phyloP scores from a whole-genome alignment of 1,140 invertebrate genomes.

The Lepidurus couesii region DNA sequence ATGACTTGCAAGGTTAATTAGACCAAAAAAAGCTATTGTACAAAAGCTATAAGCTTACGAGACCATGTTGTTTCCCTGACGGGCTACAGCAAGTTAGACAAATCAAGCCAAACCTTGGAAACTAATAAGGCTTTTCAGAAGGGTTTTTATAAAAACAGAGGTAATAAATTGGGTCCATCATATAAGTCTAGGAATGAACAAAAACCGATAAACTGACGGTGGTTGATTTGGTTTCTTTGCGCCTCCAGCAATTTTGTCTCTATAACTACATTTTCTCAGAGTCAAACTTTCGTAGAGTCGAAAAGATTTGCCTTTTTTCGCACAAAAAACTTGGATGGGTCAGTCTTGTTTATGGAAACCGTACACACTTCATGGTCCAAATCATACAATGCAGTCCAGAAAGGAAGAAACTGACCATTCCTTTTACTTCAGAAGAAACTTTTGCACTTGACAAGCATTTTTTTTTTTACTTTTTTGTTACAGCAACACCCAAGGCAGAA shows the following conservation, averaged over 20 bases:
- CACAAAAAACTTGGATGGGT: background rate
- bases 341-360: background rate
- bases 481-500: constrained; percentile 10
- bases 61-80: background rate
- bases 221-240: background rate
- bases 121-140: background rate
- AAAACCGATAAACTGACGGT: background rate
- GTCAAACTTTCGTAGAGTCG: background rate
- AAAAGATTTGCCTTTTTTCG: background rate
- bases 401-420: background rate
- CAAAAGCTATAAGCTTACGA: constrained; percentile 19
- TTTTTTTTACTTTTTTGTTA: background rate
- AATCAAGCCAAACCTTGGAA: background rate
- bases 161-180: constrained; percentile 11
- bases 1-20: background rate
- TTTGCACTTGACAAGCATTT: background rate
- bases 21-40: background rate
- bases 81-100: background rate
- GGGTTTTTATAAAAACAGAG: background rate
- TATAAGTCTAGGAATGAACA: constrained; percentile 12
- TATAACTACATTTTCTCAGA: background rate
- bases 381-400: background rate
- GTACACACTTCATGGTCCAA: background rate
- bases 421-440: background rate
- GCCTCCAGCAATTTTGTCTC: background rate